phyloP scores from a whole-genome alignment of 1,140 invertebrate genomes.

The Drosophila kurseongensis region DNA sequence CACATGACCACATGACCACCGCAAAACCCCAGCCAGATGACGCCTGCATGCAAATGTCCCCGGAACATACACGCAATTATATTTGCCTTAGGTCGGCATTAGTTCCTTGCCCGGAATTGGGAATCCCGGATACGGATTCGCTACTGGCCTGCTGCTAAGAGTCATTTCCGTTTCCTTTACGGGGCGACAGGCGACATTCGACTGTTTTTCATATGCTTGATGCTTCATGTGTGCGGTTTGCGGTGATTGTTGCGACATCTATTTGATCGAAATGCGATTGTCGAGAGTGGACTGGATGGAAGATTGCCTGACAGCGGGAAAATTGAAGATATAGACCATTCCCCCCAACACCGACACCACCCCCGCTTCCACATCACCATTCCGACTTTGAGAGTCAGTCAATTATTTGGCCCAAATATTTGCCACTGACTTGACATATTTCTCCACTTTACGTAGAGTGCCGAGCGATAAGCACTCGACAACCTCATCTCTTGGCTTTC shows the following conservation, averaged over 20 bases:
- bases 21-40: conserved; percentile 69
- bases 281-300: conserved; percentile 29
- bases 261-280: conserved; percentile 56
- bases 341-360: background rate
- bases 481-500: conserved; percentile 26
- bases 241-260: conserved; percentile 65
- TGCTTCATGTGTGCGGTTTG: conserved; percentile 69
- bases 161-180: conserved; percentile 73
- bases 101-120: conserved; percentile 42
- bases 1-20: conserved; percentile 52
- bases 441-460: conserved; percentile 37
- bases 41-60: conserved; percentile 81
- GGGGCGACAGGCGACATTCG: conserved; percentile 49
- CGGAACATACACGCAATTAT: conserved; percentile 75
- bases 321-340: conserved; percentile 28
- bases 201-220: conserved; percentile 60
- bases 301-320: conserved; percentile 38
- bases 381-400: conserved; percentile 26
- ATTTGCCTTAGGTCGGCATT: conserved; percentile 83
- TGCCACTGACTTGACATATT: conserved; percentile 53
- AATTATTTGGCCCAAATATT: conserved; percentile 54
- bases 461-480: conserved; percentile 34
- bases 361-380: background rate
- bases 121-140: conserved; percentile 31
- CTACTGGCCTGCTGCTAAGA: conserved; percentile 63